phyloP scores from a whole-genome alignment of 1,140 invertebrate species.

The Orchestia grillus region DNA sequence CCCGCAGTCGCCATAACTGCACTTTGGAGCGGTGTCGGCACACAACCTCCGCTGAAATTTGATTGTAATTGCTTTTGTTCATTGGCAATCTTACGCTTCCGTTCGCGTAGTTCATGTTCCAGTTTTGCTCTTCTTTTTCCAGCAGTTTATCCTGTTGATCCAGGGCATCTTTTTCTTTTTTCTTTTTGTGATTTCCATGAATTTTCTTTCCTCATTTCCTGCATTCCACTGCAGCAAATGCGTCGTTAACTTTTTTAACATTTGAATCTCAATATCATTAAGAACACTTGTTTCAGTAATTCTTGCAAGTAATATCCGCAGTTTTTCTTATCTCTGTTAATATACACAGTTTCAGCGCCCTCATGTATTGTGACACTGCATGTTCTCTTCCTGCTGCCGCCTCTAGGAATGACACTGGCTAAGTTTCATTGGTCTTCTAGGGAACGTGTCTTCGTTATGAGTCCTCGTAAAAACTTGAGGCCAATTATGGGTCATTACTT shows the following conservation, averaged over 20 bases:
- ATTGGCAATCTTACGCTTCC: not conserved
- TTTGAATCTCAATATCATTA: not conserved
- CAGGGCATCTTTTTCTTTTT: not conserved
- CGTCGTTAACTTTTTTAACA: too few relatives aligned
- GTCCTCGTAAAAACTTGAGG: not conserved
- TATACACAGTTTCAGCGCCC: not conserved
- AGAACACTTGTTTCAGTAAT: not conserved
- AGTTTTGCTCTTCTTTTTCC: not conserved
- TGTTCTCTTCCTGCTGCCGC: not conserved
- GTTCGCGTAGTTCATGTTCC: not conserved
- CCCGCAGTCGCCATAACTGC: not conserved
- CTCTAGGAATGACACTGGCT: not conserved
- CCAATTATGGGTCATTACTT: constrained; percentile 10
- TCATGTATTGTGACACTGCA: not conserved
- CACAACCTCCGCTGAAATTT: not conserved
- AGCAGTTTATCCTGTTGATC: not conserved
- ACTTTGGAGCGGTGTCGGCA: not conserved
- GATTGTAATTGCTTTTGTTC: not conserved
- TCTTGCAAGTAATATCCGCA: not conserved
- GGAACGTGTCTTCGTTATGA: not conserved
- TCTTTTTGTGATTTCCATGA: too few relatives aligned
- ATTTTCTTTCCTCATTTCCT: too few relatives aligned
- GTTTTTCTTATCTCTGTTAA: not conserved
- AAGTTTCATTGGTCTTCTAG: not conserved
- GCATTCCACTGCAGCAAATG: too few relatives aligned